Conservation (phyloP, 2,888 invertebrate species). For the Baronia brevicornis region DNA sequence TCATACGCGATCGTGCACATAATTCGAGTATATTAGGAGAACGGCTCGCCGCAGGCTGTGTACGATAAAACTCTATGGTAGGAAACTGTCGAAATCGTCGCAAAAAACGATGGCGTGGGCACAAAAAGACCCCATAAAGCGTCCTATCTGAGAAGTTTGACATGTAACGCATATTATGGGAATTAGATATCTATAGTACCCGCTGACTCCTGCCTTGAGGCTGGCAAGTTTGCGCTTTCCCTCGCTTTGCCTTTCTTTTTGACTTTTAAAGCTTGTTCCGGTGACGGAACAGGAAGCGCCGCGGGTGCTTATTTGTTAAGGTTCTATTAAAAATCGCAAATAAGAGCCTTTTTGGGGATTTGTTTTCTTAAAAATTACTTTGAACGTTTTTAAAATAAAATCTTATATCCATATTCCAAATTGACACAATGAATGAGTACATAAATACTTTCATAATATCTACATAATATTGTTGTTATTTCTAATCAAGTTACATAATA, state of each 20-base stretch:
- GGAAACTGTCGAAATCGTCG: constrained; percentile 20
- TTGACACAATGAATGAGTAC: too few relatives aligned
- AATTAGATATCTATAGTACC: constrained; percentile 60
- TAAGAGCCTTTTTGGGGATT: too few relatives aligned
- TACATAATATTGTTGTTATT: too few relatives aligned
- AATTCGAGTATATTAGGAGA: too few relatives aligned
- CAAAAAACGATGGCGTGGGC: constrained; percentile 38
- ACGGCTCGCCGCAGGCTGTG: constrained; percentile 8
- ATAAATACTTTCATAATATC: too few relatives aligned
- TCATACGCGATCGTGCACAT: too few relatives aligned
- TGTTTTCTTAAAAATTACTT: too few relatives aligned
- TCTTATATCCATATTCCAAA: too few relatives aligned
- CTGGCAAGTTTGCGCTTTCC: constrained; percentile 22
- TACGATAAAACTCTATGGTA: constrained; percentile 12
- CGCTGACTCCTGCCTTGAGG: constrained; percentile 24
- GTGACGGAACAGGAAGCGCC: constrained; percentile 25
- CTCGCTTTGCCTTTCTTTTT: constrained; percentile 21
- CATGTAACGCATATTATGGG: constrained; percentile 64
- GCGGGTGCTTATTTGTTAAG: constrained; percentile 28
- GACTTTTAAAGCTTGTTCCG: constrained; percentile 31
- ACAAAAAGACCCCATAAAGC: constrained; percentile 36
- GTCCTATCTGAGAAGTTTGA: constrained; percentile 61
- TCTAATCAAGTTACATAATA: too few relatives aligned
- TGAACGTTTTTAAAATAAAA: too few relatives aligned
- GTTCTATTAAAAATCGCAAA: constrained; percentile 13